Percentiles rank a stretch among this genome's conserved stretches.
phyloP scores from a whole-genome alignment of 2,888 invertebrate species.

The Scaptomyza reducta region DNA sequence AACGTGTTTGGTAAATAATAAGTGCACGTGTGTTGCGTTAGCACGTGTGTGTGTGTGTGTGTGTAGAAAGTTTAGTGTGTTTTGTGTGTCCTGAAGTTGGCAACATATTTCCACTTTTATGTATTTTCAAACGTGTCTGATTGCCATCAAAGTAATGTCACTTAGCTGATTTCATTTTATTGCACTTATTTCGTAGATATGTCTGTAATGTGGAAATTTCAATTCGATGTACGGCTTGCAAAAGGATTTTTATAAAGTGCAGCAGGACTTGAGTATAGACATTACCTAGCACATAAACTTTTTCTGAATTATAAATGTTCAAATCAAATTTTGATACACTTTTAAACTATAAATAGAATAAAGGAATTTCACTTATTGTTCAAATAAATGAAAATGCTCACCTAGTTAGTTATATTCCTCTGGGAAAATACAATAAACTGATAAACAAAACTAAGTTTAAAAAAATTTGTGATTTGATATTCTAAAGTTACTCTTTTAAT shows the following conservation, averaged over 20 bases:
- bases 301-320: too few species aligned
- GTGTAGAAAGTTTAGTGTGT: conserved; percentile 22
- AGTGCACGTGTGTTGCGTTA: conserved; percentile 47
- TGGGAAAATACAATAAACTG: too few species aligned
- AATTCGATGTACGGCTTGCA: conserved; percentile 36
- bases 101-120: conserved; percentile 76
- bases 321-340: too few species aligned
- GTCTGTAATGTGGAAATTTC: conserved; percentile 32
- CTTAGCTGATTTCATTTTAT: conserved; percentile 62
- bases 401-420: too few species aligned
- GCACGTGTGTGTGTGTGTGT: conserved; percentile 18
- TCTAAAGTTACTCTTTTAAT: too few species aligned
- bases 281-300: not conserved
- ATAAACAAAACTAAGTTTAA: too few species aligned
- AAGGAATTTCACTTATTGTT: too few species aligned
- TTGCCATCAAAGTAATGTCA: conserved; percentile 67
- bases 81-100: conserved; percentile 47
- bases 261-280: not conserved
- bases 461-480: too few species aligned
- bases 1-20: conserved; percentile 76
- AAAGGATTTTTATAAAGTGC: not conserved
- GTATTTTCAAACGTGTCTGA: conserved; percentile 75
- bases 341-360: too few species aligned
- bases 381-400: too few species aligned
- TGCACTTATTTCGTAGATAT: conserved; percentile 54